These are phyloP conservation scores for Theocolax elegans DNA, from an alignment of 1,140 invertebrate species.

Conservation along the genomic window DNA sequence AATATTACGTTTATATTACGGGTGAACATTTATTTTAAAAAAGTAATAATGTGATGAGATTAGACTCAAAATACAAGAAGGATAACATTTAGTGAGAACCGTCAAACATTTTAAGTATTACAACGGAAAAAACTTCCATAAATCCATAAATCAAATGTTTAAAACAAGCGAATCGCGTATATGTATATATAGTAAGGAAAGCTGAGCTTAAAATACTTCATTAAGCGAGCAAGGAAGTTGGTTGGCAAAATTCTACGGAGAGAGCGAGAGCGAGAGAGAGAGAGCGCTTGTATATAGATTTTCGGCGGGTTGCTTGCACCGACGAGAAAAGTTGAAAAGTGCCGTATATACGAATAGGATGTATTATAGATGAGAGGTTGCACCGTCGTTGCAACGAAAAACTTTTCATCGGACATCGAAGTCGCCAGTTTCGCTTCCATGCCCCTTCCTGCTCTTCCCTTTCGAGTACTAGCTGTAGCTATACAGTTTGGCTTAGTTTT, in stretches of 20 bases:
- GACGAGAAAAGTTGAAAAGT: constrained; percentile 21
- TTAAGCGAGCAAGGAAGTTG: background rate
- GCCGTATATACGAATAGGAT: background rate
- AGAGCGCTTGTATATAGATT: background rate
- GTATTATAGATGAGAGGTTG: constrained; percentile 24
- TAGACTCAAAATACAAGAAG: too few relatives aligned
- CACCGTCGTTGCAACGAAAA: background rate
- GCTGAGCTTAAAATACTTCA: constrained; percentile 18
- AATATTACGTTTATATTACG: too few relatives aligned
- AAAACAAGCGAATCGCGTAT: background rate
- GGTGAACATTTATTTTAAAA: too few relatives aligned
- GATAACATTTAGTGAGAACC: too few relatives aligned
- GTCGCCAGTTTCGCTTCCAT: background rate
- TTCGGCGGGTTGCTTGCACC: background rate
- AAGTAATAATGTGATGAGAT: too few relatives aligned
- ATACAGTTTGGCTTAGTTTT: constrained; percentile 60
- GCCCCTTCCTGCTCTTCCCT: background rate
- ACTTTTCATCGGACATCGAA: constrained; percentile 27
- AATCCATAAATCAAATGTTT: background rate
- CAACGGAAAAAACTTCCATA: background rate
- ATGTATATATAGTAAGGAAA: background rate
- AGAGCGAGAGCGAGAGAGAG: too few relatives aligned
- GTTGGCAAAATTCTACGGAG: constrained; percentile 4
- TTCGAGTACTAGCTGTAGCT: constrained; percentile 3
- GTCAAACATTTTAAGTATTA: background rate